Evolutionary conservation across 2,797 vertebrate species (phyloP).

Genomic region (Rhincodon typus): DNA sequence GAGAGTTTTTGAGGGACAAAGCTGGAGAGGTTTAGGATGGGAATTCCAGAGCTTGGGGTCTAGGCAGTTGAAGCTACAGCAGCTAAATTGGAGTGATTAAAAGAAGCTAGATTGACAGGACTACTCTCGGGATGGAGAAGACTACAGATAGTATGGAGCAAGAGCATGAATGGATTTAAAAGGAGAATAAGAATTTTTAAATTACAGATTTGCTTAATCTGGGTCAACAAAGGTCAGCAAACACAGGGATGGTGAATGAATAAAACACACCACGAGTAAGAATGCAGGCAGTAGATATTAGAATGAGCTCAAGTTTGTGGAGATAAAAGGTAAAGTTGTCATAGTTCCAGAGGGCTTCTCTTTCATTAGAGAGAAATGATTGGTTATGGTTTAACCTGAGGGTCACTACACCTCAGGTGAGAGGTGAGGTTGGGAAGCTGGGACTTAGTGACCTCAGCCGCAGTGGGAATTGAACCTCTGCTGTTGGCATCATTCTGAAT

Average conservation of each 20-base stretch:
- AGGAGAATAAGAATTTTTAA: background rate
- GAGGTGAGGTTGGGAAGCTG: too few species aligned
- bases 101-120: background rate
- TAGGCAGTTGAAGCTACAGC: too few species aligned
- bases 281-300: too few species aligned
- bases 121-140: background rate
- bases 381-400: too few species aligned
- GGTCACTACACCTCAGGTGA: too few species aligned
- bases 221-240: background rate
- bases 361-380: too few species aligned
- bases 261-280: background rate
- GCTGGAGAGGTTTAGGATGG: background rate
- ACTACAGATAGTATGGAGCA: background rate
- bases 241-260: background rate
- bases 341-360: too few species aligned
- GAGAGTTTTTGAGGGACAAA: background rate
- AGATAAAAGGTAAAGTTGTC: background rate
- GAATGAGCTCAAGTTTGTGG: background rate
- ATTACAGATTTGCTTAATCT: background rate
- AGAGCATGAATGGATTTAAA: background rate
- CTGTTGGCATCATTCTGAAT: too few species aligned
- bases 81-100: background rate
- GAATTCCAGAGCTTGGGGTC: background rate
- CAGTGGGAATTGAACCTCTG: too few species aligned
- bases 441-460: too few species aligned